Percentiles rank a stretch among this genome's conserved stretches.
Evolutionary conservation across 2,888 invertebrate genomes (phyloP).

Genomic region (Zootermopsis nevadensis): DNA sequence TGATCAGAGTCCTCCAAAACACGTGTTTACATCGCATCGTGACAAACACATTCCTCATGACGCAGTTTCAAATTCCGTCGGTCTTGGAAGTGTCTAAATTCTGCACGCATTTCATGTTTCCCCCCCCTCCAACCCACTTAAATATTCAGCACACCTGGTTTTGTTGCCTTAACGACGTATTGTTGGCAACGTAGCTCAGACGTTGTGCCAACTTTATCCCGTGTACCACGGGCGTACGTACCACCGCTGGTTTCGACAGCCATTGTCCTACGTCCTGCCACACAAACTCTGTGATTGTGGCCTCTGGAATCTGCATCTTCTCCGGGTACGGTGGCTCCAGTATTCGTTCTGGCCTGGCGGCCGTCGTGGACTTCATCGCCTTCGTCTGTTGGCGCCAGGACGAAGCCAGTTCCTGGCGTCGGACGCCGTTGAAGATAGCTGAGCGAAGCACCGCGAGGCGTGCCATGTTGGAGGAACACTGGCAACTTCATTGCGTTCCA

Average conservation of each 20-base stretch:
- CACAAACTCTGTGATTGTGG: constrained; percentile 70
- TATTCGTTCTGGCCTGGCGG: neutral
- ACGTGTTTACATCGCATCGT: too few species aligned
- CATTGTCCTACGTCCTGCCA: constrained; percentile 69
- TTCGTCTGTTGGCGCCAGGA: neutral
- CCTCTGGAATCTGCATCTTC: constrained; percentile 66
- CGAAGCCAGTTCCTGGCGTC: neutral
- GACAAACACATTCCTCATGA: too few species aligned
- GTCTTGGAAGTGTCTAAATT: too few species aligned
- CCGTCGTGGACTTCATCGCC: neutral
- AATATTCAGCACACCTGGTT: neutral
- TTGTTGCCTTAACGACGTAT: neutral
- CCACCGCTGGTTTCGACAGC: constrained; percentile 72
- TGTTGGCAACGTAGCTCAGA: neutral
- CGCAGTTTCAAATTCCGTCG: too few species aligned
- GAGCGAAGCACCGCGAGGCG: neutral
- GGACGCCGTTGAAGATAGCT: neutral
- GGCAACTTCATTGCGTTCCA: too few species aligned
- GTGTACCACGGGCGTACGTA: constrained; percentile 63
- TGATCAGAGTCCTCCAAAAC: too few species aligned
- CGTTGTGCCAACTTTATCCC: neutral
- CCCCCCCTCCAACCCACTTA: neutral
- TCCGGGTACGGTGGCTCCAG: constrained; percentile 62
- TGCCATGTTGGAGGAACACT: neutral
- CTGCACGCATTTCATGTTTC: neutral